Conservation (phyloP, 2,888 invertebrate species). For the Archips xylosteana region DNA sequence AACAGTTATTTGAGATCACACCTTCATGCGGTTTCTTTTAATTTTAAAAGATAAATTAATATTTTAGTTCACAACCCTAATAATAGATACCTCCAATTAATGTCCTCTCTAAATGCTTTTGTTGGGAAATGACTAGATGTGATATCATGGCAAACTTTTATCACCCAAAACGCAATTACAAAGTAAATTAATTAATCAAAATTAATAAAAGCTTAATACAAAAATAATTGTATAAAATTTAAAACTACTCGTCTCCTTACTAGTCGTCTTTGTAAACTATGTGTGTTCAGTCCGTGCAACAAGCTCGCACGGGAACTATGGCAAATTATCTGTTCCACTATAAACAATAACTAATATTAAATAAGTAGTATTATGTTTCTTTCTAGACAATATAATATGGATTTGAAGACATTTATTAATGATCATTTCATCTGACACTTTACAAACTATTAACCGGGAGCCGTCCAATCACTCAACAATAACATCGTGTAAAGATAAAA, state of each 20-base stretch:
- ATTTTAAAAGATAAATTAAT: conserved; percentile 71
- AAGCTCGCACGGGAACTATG: conserved; percentile 58
- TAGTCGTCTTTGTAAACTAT: conserved; percentile 49
- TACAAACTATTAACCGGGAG: conserved; percentile 83
- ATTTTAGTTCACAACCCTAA: conserved; percentile 84
- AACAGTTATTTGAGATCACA: conserved; percentile 76
- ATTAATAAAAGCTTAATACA: conserved; percentile 44
- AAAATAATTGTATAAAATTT: conserved; percentile 38
- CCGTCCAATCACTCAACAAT: conserved; percentile 83
- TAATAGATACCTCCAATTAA: conserved; percentile 62
- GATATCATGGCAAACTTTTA: conserved; percentile 72
- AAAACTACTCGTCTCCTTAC: conserved; percentile 51
- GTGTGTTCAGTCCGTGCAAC: conserved; percentile 46
- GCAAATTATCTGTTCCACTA: conserved; percentile 59
- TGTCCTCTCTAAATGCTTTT: conserved; percentile 70
- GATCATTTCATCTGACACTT: conserved; percentile 68
- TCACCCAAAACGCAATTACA: conserved; percentile 48
- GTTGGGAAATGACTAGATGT: conserved; percentile 76
- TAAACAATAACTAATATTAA: conserved; percentile 48
- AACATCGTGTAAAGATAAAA: conserved; percentile 83
- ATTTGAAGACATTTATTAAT: conserved; percentile 65
- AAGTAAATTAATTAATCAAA: conserved; percentile 46
- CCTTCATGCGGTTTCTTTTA: conserved; percentile 64
- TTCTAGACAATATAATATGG: conserved; percentile 55
- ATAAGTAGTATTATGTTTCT: conserved; percentile 56